Evolutionary conservation across 1,140 invertebrate species (phyloP), one percentile per base, ranked within the genome.

Genomic region (Dolichoris vasculosae): DNA sequence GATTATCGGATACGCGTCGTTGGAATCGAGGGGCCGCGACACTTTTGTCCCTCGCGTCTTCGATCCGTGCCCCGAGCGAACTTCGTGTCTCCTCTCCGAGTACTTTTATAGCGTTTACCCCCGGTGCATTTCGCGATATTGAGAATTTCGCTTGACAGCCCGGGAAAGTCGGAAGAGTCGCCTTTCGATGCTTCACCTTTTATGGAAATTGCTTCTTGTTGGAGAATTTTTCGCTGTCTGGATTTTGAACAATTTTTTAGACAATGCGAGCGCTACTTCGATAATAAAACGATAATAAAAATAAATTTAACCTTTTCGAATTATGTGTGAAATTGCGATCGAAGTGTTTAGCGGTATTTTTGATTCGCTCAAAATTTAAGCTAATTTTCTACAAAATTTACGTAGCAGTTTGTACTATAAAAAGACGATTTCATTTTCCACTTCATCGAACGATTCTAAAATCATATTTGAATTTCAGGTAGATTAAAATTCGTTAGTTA

Each of bases 401-500:
- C 17, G 35, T 35, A 59, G 26, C 35, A 59, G 46, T 32, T 77
- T 55, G 48, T 15, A 11, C 2, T 20, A 35, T 77, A 4, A 51
- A 59, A 59, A 55, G 23, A 78, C 8, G 69, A 81, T 69, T 81
- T 69, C 40, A 69, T 81, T 81, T 67, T 81, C 48, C 13, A 40
- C 26, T 69, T n/a, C 64, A 69, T 48, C 51, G 64, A 81, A 81
- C n/a, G 32, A 32, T 23, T 26, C 43, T 81, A 48, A 46, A 67
- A 81, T 81, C n/a, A 7, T 64, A 35, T 81, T 81, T 48, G 35
- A 0, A n/a, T 64, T 43, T 64, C 59, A 43, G 9, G 35, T 64
- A 64, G 0, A 64, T 38, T 17, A 64, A 55, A 78, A 73, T 73
- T 73, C 9, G 69, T 73, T 73, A 73, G 69, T 43, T 1, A 43